Conservation (phyloP, 2,797 vertebrate genomes). For the Carapus acus region DNA sequence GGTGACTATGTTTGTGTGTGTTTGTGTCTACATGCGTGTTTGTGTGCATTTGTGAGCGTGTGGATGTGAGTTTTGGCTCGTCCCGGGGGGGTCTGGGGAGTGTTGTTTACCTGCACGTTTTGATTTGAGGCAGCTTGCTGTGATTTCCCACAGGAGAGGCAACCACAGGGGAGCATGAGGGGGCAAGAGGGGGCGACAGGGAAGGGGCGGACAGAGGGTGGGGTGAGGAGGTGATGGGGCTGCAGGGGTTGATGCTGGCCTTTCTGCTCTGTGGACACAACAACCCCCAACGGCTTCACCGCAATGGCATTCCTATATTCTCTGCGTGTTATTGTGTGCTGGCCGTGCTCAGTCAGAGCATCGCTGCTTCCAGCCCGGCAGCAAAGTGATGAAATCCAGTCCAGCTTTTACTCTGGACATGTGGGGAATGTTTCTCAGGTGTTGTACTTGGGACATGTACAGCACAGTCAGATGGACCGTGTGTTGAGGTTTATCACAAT, state of each 20-base stretch:
- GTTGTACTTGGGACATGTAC: no score
- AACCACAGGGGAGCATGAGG: slow-evolving; percentile 18
- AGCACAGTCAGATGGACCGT: no score
- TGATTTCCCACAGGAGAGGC: slow-evolving; percentile 35
- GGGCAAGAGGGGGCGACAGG: slow-evolving; percentile 2
- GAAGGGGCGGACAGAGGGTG: slow-evolving; percentile 30
- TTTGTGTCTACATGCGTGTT: slow-evolving; percentile 7
- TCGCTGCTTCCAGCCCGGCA: not conserved
- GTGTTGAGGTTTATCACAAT: no score
- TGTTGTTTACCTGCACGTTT: slow-evolving; percentile 51
- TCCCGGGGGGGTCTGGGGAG: slow-evolving; percentile 20
- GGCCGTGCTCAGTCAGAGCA: slow-evolving; percentile 9
- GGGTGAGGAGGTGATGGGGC: no score
- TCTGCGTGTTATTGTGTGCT: slow-evolving; percentile 1
- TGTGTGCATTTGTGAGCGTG: slow-evolving; percentile 6
- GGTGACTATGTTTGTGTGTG: not conserved
- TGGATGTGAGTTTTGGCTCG: slow-evolving; percentile 17
- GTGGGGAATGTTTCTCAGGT: no score
- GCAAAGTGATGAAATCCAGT: no score
- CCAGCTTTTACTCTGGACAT: no score
- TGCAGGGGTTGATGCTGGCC: no score
- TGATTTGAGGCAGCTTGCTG: slow-evolving; percentile 43
- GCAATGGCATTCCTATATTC: slow-evolving; percentile 11
- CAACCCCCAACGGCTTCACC: slow-evolving; percentile 25
- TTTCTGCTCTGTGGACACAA: slow-evolving; percentile 17